Evolutionary conservation across 2,113 vertebrate species (phyloP).

Genomic region (Mola mola): DNA sequence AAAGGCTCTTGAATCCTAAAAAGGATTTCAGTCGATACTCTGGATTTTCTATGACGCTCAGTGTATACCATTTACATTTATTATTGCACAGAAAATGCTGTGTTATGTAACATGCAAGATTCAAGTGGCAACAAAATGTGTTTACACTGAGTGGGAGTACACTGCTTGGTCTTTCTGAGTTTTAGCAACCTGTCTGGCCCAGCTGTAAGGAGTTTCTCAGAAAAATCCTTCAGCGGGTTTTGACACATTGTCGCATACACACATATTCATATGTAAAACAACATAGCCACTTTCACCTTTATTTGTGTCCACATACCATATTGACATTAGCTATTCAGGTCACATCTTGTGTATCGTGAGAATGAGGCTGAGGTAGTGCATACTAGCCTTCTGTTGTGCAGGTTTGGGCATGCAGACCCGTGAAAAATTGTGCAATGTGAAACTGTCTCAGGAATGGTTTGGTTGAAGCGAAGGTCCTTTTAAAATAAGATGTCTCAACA

Average conservation of each 20-base stretch:
- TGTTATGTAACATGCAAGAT: neutral
- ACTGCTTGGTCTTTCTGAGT: conserved; percentile 19
- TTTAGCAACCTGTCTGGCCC: conserved; percentile 22
- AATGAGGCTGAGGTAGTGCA: conserved; percentile 3
- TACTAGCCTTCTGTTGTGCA: conserved; percentile 4
- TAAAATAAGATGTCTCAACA: neutral
- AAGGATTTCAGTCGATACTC: conserved; percentile 8
- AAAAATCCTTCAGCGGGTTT: no score
- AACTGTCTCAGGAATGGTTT: conserved; percentile 7
- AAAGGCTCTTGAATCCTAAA: neutral
- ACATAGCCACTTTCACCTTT: no score
- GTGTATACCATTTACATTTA: no score
- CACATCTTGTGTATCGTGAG: neutral
- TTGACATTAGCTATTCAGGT: conserved; percentile 2
- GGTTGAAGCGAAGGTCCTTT: neutral
- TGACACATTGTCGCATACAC: no score
- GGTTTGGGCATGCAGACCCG: conserved; percentile 46
- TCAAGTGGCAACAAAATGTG: conserved; percentile 10
- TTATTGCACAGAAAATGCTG: neutral
- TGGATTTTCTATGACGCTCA: neutral
- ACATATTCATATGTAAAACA: no score
- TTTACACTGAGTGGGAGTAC: conserved; percentile 6
- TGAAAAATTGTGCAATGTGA: conserved; percentile 28
- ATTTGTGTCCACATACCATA: neutral
- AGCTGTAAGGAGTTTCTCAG: neutral